phyloP scores from a whole-genome alignment of 2,888 invertebrate genomes.

The Spodoptera exigua region DNA sequence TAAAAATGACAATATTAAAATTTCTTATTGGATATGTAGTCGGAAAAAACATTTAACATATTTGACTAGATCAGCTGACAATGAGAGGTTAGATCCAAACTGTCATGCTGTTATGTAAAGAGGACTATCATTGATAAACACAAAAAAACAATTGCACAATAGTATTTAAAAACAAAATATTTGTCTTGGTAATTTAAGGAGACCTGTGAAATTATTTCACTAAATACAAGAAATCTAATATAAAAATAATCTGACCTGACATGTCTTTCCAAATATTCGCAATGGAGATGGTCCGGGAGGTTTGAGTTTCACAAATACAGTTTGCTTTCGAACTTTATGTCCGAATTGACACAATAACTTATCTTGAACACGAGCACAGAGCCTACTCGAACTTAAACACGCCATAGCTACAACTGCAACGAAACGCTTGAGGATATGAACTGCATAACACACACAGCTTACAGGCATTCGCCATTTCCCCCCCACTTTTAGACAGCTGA shows the following conservation, averaged over 20 bases:
- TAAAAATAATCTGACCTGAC: conserved; percentile 79
- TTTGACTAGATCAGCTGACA: conserved; percentile 69
- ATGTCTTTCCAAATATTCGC: conserved; percentile 87
- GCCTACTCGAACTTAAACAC: conserved; percentile 94
- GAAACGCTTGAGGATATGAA: conserved; percentile 89
- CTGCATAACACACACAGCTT: conserved; percentile 83
- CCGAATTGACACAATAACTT: conserved; percentile 94
- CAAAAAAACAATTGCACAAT: conserved; percentile 32
- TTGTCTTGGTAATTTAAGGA: conserved; percentile 15
- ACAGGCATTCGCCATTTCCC: conserved; percentile 84
- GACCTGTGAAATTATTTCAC: conserved; percentile 16
- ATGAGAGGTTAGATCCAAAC: conserved; percentile 64
- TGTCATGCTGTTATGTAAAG: conserved; percentile 72
- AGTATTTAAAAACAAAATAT: conserved; percentile 25
- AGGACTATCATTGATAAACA: conserved; percentile 46
- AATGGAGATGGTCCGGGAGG: conserved; percentile 90
- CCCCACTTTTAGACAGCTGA: conserved; percentile 88
- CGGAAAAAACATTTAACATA: conserved; percentile 38
- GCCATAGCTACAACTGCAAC: conserved; percentile 94
- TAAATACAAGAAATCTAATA: conserved; percentile 26
- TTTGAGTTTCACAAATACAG: conserved; percentile 92
- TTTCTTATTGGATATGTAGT: conserved; percentile 41
- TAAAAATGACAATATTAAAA: conserved; percentile 4
- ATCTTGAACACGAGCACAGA: conserved; percentile 94
- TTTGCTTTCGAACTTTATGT: conserved; percentile 92